These are phyloP conservation scores for Meghimatium bilineatum DNA, from an alignment of 2,888 invertebrate species.

Conservation along the genomic window DNA sequence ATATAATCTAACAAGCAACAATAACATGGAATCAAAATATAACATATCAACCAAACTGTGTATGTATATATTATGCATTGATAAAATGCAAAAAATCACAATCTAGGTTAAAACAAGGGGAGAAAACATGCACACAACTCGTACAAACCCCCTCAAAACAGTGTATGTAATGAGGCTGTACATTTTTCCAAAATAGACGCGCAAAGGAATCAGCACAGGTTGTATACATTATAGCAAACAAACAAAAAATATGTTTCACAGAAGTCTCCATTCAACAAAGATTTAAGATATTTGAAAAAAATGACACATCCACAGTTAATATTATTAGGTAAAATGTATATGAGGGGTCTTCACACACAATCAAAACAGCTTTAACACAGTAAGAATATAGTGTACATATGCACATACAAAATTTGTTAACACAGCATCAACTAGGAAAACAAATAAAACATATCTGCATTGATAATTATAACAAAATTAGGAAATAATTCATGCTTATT, in stretches of 20 bases:
- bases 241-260: neutral
- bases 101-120: neutral
- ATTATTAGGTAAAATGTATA: neutral
- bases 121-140: neutral
- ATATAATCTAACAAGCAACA: neutral
- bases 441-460: neutral
- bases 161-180: too few relatives aligned
- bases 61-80: neutral
- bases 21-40: neutral
- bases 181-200: neutral
- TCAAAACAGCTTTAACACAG: neutral
- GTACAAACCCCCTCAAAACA: neutral
- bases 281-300: neutral
- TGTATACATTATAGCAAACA: neutral
- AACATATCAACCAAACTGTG: neutral
- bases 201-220: neutral
- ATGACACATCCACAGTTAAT: neutral
- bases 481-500: too few relatives aligned
- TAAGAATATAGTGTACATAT: neutral
- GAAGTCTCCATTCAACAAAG: neutral
- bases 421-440: neutral
- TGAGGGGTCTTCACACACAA: neutral
- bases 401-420: neutral
- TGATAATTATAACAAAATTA: too few relatives aligned
- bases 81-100: neutral